phyloP scores from a whole-genome alignment of 2,797 vertebrate genomes.

The Megalops cyprinoides region DNA sequence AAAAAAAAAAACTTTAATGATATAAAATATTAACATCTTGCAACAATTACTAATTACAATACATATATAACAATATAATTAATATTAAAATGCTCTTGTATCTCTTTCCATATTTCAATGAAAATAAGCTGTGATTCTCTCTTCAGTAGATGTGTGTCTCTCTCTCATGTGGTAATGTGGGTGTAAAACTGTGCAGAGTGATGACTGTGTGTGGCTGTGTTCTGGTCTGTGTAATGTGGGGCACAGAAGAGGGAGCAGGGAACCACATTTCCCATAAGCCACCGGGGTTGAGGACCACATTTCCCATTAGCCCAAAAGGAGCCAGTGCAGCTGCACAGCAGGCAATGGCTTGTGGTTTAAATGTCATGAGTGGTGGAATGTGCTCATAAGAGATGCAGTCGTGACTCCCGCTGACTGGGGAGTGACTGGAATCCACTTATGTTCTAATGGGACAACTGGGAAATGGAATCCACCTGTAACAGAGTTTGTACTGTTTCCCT shows the following conservation, averaged over 20 bases:
- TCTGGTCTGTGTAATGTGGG: neutral
- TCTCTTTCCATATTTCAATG: slow-evolving; percentile 11
- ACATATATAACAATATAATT: too few species aligned
- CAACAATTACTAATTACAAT: too few species aligned
- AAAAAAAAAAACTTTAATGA: too few species aligned
- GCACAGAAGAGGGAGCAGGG: neutral
- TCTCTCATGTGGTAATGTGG: neutral
- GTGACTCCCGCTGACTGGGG: neutral
- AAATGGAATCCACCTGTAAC: neutral
- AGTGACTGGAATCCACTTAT: neutral
- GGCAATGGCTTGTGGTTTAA: neutral
- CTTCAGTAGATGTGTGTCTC: neutral
- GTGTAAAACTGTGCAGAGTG: neutral
- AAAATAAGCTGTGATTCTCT: neutral
- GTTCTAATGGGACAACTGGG: neutral
- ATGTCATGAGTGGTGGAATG: neutral
- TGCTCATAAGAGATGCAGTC: neutral
- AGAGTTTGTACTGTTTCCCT: neutral
- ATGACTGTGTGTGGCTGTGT: neutral
- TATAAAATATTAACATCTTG: too few species aligned
- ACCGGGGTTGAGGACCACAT: neutral
- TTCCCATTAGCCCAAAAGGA: neutral
- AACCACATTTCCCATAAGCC: neutral
- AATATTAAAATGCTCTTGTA: slow-evolving; percentile 9
- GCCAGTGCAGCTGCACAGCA: neutral